Base-by-base conservation (phyloP, 2,797 vertebrate species). In the Cossypha polioptera region DNA sequence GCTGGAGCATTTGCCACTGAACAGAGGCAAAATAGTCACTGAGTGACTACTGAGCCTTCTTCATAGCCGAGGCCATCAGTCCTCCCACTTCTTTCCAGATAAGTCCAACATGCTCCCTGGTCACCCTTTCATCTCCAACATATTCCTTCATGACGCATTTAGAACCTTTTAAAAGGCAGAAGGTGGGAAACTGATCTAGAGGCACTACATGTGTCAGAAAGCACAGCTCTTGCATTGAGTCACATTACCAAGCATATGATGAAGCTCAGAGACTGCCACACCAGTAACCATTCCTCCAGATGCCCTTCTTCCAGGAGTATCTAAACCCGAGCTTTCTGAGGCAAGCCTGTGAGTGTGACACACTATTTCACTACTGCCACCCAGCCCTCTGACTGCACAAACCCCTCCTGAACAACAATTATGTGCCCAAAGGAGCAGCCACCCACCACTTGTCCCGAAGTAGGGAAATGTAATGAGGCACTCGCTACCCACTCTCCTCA, bases 141-240 rank as follows among this genome's bases (percentile, higher is more conserved):
- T 29, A 13, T 26, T 38, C 65, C 38, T 74, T 54, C 33, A 15
- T 0, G 0, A 42, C 8, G 33, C 13, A 31, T 40, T 86, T 50
- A 71, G 7, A 73, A 50, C 42, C 12, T 24, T 45, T 71, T 61
- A 45, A 25, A 88, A 38, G 38, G 47, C 47, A 58, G 18, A 86
- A 73, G 15, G 20, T 65, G 24, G 20, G n/a, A 95, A 80, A 73
- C 21, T 42, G 55, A 80, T 24, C 21, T 9, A 59, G 42, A 50
- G 12, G 24, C n/a, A 20, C 35, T n/a, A 68, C 72, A 55, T 2
- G 1, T 31, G 54, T 8, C 43, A 54, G 40, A 40, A 40, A 40
- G 8, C 35, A 57, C 19, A 59, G 38, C 17, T 24, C n/a, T 22
- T 0, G 1, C 12, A 20, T 1, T 2, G 2, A 3, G 8, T 9